phyloP scores from a whole-genome alignment of 2,113 vertebrate genomes.

The Daboia siamensis region DNA sequence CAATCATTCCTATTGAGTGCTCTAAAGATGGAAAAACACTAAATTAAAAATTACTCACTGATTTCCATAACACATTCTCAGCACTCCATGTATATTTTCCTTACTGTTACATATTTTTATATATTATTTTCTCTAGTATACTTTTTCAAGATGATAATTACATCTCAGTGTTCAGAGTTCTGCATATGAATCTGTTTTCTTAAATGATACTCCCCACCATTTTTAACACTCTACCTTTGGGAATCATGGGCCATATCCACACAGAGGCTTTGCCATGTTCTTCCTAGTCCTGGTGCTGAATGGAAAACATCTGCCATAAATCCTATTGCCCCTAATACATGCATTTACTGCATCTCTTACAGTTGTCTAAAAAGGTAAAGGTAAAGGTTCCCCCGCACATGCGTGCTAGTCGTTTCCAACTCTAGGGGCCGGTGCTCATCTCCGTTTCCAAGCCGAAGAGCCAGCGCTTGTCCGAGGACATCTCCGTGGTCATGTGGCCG shows the following conservation, averaged over 20 bases:
- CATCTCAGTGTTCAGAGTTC: neutral
- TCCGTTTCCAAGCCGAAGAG: too few relatives aligned
- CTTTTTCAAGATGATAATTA: neutral
- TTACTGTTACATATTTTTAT: neutral
- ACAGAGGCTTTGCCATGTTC: neutral
- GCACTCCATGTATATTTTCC: neutral
- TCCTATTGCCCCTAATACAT: neutral
- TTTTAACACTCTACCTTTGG: neutral
- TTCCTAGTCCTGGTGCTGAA: neutral
- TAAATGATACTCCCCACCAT: neutral
- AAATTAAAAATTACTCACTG: neutral
- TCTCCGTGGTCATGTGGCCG: too few relatives aligned
- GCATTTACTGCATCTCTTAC: neutral
- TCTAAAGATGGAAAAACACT: neutral
- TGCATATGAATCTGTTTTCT: neutral
- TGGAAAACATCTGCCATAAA: neutral
- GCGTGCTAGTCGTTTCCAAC: too few relatives aligned
- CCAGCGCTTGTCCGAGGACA: too few relatives aligned
- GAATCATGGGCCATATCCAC: neutral
- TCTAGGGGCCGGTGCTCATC: too few relatives aligned
- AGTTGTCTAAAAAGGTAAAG: too few relatives aligned
- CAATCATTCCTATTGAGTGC: neutral
- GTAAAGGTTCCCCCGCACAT: too few relatives aligned
- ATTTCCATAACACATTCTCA: neutral
- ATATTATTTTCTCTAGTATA: neutral